Evolutionary conservation across 2,888 invertebrate species (phyloP).

Genomic region (Ptycholaimellus sp.): DNA sequence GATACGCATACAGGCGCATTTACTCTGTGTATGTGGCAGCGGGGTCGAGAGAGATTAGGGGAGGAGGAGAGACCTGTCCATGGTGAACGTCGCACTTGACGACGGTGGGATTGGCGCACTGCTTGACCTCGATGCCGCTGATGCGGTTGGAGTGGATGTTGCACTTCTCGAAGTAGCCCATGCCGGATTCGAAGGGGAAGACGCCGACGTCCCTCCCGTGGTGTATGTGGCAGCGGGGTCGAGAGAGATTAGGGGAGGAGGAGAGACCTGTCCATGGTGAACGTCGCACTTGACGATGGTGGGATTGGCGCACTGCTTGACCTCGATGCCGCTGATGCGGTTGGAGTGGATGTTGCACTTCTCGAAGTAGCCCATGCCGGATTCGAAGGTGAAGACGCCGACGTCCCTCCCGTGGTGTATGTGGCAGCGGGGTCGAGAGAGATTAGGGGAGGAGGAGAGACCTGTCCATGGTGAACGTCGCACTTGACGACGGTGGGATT

Average conservation of each 20-base stretch:
- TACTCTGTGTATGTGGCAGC: too few relatives aligned
- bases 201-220: constrained; percentile 23
- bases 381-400: constrained; percentile 25
- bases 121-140: constrained; percentile 94
- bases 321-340: constrained; percentile 92
- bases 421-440: too few relatives aligned
- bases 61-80: too few relatives aligned
- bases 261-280: constrained; percentile 75
- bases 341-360: constrained; percentile 97
- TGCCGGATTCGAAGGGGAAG: constrained; percentile 24
- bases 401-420: constrained; percentile 24
- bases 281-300: constrained; percentile 96
- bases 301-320: constrained; percentile 93
- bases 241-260: too few relatives aligned
- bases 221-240: constrained; percentile 24
- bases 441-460: too few relatives aligned
- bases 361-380: constrained; percentile 61
- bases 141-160: constrained; percentile 97
- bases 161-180: constrained; percentile 86
- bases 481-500: constrained; percentile 96
- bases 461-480: constrained; percentile 85
- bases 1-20: too few relatives aligned
- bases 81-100: constrained; percentile 97
- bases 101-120: constrained; percentile 92
- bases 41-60: too few relatives aligned